Conservation (phyloP, 2,888 invertebrate genomes). For the Cosmia trapezina region DNA sequence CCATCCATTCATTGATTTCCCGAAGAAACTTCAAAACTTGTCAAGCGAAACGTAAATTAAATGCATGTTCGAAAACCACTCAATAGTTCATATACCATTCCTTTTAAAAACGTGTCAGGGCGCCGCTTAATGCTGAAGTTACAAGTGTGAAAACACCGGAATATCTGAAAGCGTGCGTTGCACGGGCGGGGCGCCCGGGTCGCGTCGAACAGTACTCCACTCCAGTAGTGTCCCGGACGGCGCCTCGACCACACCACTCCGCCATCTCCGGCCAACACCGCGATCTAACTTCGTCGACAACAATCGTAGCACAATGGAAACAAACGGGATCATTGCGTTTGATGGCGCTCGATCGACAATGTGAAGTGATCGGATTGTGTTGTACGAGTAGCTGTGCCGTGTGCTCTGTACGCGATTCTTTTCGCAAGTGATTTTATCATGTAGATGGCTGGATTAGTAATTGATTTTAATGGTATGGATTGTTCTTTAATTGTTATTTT, state of each 20-base stretch:
- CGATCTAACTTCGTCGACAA: constrained; percentile 71
- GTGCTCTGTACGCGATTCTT: constrained; percentile 44
- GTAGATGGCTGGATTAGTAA: constrained; percentile 49
- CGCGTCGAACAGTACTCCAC: constrained; percentile 58
- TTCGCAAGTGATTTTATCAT: constrained; percentile 47
- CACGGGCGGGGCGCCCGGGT: constrained; percentile 69
- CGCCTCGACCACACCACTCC: constrained; percentile 65
- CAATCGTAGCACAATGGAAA: constrained; percentile 75
- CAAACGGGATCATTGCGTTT: constrained; percentile 72
- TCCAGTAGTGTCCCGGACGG: constrained; percentile 78
- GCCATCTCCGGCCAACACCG: constrained; percentile 51
- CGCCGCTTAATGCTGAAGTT: constrained; percentile 70
- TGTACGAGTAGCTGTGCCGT: constrained; percentile 36
- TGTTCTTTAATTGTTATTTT: constrained; percentile 3
- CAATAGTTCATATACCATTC: constrained; percentile 34
- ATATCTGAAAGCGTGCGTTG: constrained; percentile 59
- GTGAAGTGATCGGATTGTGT: constrained; percentile 75
- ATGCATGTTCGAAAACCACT: constrained; percentile 10
- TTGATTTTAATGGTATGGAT: constrained; percentile 57
- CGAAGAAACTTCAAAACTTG: background rate
- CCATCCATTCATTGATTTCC: constrained; percentile 3
- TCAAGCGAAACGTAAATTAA: background rate
- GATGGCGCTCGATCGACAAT: constrained; percentile 73
- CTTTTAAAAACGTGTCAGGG: constrained; percentile 58
- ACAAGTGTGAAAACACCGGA: constrained; percentile 73